Base-by-base conservation (phyloP, 1,140 invertebrate species). In the Pararge aegeria region DNA sequence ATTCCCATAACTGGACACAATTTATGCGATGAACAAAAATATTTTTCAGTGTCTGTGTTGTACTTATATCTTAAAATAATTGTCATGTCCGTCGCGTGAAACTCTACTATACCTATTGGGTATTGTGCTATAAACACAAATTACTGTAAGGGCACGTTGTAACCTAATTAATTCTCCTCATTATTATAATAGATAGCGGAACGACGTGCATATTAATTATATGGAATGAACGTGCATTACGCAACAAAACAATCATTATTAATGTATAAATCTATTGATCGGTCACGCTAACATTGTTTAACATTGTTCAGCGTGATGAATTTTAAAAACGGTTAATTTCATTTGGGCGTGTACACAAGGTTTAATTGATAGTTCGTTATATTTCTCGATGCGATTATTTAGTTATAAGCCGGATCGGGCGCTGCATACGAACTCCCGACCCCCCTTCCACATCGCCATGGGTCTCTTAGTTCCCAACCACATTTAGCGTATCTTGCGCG, bases 341-440 rank as follows among this genome's bases (percentile, higher is more conserved):
- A 72, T 69, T 76, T 68, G 37, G 24, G 16, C 38, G 50, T 63
- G 61, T 63, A 69, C 64, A 64, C 55, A 57, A 42, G 58, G 52
- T 66, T 69, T 78, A 74, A 76, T 79, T 71, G 64, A 68, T 71
- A 71, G 65, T 72, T 77, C 69, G 70, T 76, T 76, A 76, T 67
- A 65, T 67, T 68, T 54, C 54, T 62, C 55, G 60, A 56, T 55
- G 50, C 57, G 15, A 58, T 80, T 78, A 79, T 82, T 75, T 75
- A 73, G 73, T 75, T 77, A 80, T 75, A 75, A 68, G 55, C 66
- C 38, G 60, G 58, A 68, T 38, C 55, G 64, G 61, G 63, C 50
- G 69, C 18, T 63, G 65, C 56, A 76, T 74, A 70, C 50, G 48
- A 56, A 60, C 49, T 12, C 15, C 44, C 10, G 44, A 20, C 44